Conservation (phyloP, 2,797 vertebrate species). For the Rhabdomys pumilio region DNA sequence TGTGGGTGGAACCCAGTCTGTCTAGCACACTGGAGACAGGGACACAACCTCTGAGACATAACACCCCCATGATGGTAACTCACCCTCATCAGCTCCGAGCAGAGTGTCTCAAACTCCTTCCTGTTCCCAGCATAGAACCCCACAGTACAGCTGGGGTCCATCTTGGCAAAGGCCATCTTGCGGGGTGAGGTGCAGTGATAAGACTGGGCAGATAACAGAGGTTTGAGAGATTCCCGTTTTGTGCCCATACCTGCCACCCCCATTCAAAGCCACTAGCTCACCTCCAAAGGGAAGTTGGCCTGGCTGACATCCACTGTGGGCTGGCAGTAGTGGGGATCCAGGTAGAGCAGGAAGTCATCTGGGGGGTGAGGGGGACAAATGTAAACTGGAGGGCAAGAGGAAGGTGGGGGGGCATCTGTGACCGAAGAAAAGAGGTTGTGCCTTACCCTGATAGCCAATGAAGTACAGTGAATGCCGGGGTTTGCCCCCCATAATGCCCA, state of each 20-base stretch:
- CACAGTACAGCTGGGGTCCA: constrained; percentile 97
- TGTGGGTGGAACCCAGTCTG: background rate
- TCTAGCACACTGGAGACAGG: background rate
- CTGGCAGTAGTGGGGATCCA: constrained; percentile 98
- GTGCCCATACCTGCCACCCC: background rate
- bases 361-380: background rate
- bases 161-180: constrained; percentile 95
- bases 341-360: constrained; percentile 96
- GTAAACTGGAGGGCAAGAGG: background rate
- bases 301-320: constrained; percentile 92
- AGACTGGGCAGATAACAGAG: constrained; percentile 87
- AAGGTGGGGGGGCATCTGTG: too few species aligned
- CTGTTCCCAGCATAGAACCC: constrained; percentile 95
- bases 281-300: constrained; percentile 93
- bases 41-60: background rate
- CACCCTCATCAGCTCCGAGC: constrained; percentile 91
- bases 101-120: constrained; percentile 94
- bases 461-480: constrained; percentile 97
- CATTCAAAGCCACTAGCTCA: constrained; percentile 76
- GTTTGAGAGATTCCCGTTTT: background rate
- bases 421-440: fast-evolving
- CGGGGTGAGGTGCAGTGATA: constrained; percentile 95
- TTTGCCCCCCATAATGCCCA: constrained; percentile 97
- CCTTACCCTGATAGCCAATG: constrained; percentile 95
- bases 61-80: constrained; percentile 70